Evolutionary conservation across 2,888 invertebrate species (phyloP).

Genomic region (Sinodicranocentrus sp.): DNA sequence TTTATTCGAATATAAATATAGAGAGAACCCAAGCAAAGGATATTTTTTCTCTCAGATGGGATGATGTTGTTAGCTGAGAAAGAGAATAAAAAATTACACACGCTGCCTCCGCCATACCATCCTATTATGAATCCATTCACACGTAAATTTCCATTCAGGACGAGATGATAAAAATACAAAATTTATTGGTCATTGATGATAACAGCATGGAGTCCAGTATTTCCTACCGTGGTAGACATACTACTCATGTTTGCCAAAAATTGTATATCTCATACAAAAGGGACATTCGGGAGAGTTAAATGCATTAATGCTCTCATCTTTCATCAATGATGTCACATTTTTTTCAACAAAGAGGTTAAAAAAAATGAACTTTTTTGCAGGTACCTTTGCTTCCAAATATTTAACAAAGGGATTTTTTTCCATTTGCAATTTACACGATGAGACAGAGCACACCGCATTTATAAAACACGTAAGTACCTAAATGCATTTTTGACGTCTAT

Average conservation of each 20-base stretch:
- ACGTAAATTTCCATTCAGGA: slow-evolving; percentile 2
- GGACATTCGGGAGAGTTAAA: too few species aligned
- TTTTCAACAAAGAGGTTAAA: neutral
- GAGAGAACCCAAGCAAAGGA: too few species aligned
- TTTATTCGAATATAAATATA: too few species aligned
- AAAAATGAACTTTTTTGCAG: neutral
- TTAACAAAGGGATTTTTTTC: neutral
- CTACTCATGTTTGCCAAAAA: too few species aligned
- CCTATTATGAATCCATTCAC: slow-evolving; percentile 11
- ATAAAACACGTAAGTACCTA: too few species aligned
- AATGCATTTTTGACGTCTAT: neutral
- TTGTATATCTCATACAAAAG: too few species aligned
- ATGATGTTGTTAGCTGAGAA: too few species aligned
- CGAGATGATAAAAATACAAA: neutral
- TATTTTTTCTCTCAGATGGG: too few species aligned
- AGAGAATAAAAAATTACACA: too few species aligned
- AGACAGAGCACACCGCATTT: neutral
- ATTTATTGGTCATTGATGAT: slow-evolving; percentile 11
- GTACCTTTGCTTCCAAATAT: neutral
- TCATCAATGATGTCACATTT: neutral
- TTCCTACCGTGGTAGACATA: neutral
- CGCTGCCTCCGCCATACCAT: too few species aligned
- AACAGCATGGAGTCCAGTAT: neutral
- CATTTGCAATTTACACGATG: slow-evolving; percentile 3
- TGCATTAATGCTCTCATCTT: neutral